phyloP scores from a whole-genome alignment of 2,888 invertebrate species.

The Thymelicus acteon region DNA sequence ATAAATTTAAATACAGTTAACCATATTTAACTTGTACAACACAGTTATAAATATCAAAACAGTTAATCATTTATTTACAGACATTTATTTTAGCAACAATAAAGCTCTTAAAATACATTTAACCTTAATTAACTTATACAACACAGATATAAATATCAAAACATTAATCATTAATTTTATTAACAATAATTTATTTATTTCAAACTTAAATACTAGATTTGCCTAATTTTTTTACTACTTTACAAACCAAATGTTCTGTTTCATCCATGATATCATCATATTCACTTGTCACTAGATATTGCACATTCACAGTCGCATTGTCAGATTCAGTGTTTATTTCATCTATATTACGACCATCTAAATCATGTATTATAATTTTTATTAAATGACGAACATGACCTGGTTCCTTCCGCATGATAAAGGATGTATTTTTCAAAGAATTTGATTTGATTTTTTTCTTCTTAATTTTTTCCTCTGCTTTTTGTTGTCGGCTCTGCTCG shows the following conservation, averaged over 20 bases:
- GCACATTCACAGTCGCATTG: constrained; percentile 17
- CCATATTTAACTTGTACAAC: not conserved
- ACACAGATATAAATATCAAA: constrained; percentile 8
- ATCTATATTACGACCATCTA: constrained; percentile 18
- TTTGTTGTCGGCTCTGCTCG: not conserved
- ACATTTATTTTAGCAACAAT: constrained; percentile 4
- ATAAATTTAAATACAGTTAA: constrained; percentile 7
- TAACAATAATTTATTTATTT: constrained; percentile 2
- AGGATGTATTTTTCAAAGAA: constrained; percentile 12
- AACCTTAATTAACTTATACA: too few relatives aligned
- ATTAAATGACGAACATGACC: constrained; percentile 12
- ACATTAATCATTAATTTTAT: not conserved
- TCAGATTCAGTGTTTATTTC: constrained; percentile 12
- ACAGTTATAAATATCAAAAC: not conserved
- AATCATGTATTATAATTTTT: constrained; percentile 18
- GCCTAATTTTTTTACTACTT: constrained; percentile 17
- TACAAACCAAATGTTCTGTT: constrained; percentile 19
- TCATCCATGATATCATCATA: constrained; percentile 20
- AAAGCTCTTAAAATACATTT: too few relatives aligned
- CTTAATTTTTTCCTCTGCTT: constrained; percentile 6
- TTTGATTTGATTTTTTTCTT: constrained; percentile 15
- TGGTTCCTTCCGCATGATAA: constrained; percentile 7
- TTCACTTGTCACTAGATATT: constrained; percentile 21
- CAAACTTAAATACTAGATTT: constrained; percentile 18
- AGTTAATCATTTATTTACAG: constrained; percentile 4